Evolutionary conservation across 2,113 vertebrate genomes (phyloP).

Genomic region (Gnathonemus echidnorhynchus): DNA sequence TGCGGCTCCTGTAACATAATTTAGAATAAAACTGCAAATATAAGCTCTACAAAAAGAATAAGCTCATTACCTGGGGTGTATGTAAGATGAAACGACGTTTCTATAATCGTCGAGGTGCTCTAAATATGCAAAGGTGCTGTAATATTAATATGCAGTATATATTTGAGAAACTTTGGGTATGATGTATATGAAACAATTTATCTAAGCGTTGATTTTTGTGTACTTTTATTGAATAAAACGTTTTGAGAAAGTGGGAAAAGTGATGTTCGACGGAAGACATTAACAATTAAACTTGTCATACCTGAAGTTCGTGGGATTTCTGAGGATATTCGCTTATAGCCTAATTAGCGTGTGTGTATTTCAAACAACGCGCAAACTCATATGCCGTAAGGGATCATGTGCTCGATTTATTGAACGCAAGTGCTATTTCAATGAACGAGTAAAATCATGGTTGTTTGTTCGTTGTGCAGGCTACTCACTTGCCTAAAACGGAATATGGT

Average conservation of each 20-base stretch:
- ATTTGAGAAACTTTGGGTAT: neutral
- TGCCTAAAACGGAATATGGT: neutral
- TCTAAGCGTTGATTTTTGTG: neutral
- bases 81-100: neutral
- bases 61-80: neutral
- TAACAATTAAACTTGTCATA: neutral
- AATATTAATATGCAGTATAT: neutral
- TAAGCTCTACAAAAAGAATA: neutral
- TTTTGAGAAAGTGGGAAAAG: neutral
- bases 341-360: neutral
- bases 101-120: neutral
- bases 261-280: neutral
- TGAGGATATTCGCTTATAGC: neutral
- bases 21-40: neutral
- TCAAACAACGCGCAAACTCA: neutral
- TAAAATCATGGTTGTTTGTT: neutral
- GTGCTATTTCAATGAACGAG: neutral
- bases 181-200: neutral
- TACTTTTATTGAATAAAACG: neutral
- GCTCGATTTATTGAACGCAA: neutral
- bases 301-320: neutral
- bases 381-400: neutral
- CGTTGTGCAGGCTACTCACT: neutral
- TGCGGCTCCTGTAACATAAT: neutral
- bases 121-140: neutral